A percentile compares a stretch with the other conserved stretches of the same genome.
phyloP scores from a whole-genome alignment of 2,888 invertebrate genomes.

The Nasonia oneida region DNA sequence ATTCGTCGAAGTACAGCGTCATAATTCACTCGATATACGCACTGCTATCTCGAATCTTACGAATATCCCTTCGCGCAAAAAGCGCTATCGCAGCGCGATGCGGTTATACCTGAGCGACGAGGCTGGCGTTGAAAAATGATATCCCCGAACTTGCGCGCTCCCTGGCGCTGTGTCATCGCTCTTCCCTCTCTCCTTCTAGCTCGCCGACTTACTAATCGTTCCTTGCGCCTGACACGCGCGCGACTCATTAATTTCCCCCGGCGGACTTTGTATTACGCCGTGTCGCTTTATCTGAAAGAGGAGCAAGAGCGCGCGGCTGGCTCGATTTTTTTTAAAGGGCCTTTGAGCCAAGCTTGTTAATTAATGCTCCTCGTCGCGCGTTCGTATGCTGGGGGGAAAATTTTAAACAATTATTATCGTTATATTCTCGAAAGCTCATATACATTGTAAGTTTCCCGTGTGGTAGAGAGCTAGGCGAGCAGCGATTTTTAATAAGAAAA shows the following conservation, averaged over 20 bases:
- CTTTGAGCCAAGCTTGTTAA: conserved; percentile 35
- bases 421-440: background rate
- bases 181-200: background rate
- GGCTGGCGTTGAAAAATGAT: conserved; percentile 73
- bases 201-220: conserved; percentile 60
- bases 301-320: background rate
- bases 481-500: background rate
- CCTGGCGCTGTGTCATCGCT: conserved; percentile 62
- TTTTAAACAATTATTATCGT: background rate
- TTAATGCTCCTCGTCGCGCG: background rate
- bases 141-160: conserved; percentile 60
- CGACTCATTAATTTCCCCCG: conserved; percentile 61
- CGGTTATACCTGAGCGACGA: conserved; percentile 69
- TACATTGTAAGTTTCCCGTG: no score
- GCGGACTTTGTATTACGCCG: conserved; percentile 43
- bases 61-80: background rate
- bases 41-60: background rate
- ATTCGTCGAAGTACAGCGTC: conserved; percentile 29
- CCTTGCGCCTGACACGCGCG: conserved; percentile 57
- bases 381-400: background rate
- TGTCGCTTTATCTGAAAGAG: conserved; percentile 6
- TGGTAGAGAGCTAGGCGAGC: no score
- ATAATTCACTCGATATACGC: conserved; percentile 36
- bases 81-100: conserved; percentile 67
- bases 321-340: conserved; percentile 11